A percentile compares a stretch with the other conserved stretches of the same genome.
Evolutionary conservation across 2,888 invertebrate species (phyloP).

Genomic region (Eubasilissa splendida): DNA sequence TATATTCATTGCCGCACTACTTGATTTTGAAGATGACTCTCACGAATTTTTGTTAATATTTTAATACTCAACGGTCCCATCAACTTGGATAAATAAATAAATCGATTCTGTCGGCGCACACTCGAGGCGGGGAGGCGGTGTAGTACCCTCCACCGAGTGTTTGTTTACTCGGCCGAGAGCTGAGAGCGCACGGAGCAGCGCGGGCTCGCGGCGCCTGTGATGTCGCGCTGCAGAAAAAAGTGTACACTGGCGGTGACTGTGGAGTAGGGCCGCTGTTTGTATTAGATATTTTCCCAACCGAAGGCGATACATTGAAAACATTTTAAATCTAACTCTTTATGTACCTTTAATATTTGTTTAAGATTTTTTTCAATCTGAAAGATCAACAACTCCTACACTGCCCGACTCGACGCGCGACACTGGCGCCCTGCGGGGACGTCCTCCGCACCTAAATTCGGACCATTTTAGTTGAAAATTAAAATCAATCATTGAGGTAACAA

Average conservation of each 20-base stretch:
- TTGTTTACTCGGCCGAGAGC: conserved; percentile 22
- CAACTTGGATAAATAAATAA: conserved; percentile 24
- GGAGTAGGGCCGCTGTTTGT: conserved; percentile 29
- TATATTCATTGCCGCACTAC: no score
- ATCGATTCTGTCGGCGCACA: conserved; percentile 25
- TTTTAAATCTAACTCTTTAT: conserved; percentile 40
- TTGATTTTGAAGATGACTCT: no score
- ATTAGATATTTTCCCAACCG: conserved; percentile 37
- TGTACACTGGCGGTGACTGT: conserved; percentile 32
- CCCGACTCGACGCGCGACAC: no score
- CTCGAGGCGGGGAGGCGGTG: background rate
- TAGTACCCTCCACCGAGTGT: conserved; percentile 12
- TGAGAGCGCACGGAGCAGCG: background rate
- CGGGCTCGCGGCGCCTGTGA: conserved; percentile 16
- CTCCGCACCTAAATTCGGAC: no score
- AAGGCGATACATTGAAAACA: conserved; percentile 43
- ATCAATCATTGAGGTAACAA: no score
- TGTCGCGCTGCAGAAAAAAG: conserved; percentile 36
- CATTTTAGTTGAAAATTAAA: no score
- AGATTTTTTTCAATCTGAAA: background rate
- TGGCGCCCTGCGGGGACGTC: no score
- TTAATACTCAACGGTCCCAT: background rate
- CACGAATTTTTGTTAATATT: no score
- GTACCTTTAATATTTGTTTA: conserved; percentile 18
- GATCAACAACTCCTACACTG: background rate